Percentiles rank a stretch among this genome's conserved stretches.
These are phyloP conservation scores for Atta texana DNA, from an alignment of 1,140 invertebrate genomes.

Conservation along the genomic window DNA sequence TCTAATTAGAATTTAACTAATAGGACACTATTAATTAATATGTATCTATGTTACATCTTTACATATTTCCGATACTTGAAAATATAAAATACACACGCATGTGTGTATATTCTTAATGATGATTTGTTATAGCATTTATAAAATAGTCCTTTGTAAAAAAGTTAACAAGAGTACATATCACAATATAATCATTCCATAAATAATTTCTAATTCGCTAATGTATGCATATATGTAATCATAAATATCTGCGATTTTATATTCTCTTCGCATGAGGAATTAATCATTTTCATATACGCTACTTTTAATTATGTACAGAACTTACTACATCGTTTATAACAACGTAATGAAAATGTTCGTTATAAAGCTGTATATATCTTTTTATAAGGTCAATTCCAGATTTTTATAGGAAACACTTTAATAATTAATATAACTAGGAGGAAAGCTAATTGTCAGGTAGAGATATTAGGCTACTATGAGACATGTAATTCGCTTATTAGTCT, in stretches of 20 bases:
- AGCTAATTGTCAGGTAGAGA: background rate
- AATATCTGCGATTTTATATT: slow-evolving; percentile 18
- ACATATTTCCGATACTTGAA: slow-evolving; percentile 6
- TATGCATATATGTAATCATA: slow-evolving; percentile 12
- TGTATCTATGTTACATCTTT: background rate
- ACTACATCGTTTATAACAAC: slow-evolving; percentile 1
- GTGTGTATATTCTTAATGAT: slow-evolving; percentile 4
- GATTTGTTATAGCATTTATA: slow-evolving; percentile 36
- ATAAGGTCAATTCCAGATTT: slow-evolving; percentile 14
- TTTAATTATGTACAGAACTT: slow-evolving; percentile 15
- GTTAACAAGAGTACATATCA: slow-evolving; percentile 33
- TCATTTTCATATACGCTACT: background rate
- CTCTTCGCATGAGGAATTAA: background rate
- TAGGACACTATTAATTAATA: background rate
- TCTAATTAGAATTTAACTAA: slow-evolving; percentile 7
- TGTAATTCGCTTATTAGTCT: slow-evolving; percentile 19
- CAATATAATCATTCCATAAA: slow-evolving; percentile 24
- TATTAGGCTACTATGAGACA: slow-evolving; percentile 20
- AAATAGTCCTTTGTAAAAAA: slow-evolving; percentile 48
- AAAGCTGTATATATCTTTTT: background rate
- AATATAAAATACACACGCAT: slow-evolving; percentile 28
- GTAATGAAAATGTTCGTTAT: background rate
- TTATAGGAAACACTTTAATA: background rate
- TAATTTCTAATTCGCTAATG: slow-evolving; percentile 48
- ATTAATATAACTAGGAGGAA: background rate